A percentile compares a stretch with the other conserved stretches of the same genome.
These are phyloP conservation scores for Drosophila gaucha DNA, from an alignment of 2,888 invertebrate species.

Conservation along the genomic window DNA sequence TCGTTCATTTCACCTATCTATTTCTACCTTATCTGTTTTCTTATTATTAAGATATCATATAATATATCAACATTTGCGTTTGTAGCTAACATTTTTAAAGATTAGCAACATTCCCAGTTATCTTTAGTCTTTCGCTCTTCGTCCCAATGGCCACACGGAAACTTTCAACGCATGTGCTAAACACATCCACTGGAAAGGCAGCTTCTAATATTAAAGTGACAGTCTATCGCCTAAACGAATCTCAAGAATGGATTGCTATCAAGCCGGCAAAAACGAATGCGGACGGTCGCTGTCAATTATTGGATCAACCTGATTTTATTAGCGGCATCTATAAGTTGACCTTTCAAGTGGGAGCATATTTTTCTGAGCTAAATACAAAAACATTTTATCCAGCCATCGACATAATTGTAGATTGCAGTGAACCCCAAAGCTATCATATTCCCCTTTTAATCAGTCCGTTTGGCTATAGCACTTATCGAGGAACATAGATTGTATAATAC, in stretches of 20 bases:
- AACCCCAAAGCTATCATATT: conserved; percentile 90
- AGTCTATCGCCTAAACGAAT: conserved; percentile 87
- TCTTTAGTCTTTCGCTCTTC: neutral
- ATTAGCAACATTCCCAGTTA: conserved; percentile 1
- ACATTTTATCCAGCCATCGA: conserved; percentile 92
- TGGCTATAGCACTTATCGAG: conserved; percentile 90
- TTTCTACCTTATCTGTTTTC: conserved; percentile 6
- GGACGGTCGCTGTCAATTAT: conserved; percentile 83
- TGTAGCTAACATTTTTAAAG: neutral
- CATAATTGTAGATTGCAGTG: conserved; percentile 89
- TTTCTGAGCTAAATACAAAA: conserved; percentile 86
- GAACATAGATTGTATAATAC: conserved; percentile 80
- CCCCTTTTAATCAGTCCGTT: conserved; percentile 90
- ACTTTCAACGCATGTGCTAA: conserved; percentile 90
- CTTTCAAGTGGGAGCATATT: conserved; percentile 91
- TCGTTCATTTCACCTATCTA: neutral
- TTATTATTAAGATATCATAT: conserved; percentile 2
- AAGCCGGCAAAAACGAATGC: conserved; percentile 87
- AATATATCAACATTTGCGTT: conserved; percentile 1
- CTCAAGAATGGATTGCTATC: conserved; percentile 88
- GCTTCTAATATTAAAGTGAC: conserved; percentile 89
- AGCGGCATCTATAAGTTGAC: conserved; percentile 90
- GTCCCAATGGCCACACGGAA: conserved; percentile 51
- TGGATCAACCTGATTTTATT: conserved; percentile 84
- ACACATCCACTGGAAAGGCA: conserved; percentile 89